Evolutionary conservation across 2,797 vertebrate species (phyloP).

Genomic region (Botia almorhae): DNA sequence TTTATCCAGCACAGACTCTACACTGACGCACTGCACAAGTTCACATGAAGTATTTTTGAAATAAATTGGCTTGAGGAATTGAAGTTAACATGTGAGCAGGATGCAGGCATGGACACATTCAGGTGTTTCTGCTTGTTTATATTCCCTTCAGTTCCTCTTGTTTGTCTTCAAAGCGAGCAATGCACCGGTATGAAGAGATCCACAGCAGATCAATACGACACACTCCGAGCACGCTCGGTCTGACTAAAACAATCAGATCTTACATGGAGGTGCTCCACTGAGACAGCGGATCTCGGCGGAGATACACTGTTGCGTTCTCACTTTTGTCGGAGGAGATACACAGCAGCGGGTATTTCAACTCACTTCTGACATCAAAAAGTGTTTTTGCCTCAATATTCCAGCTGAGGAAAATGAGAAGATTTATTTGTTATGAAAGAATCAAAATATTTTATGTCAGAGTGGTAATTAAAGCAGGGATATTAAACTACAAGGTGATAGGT

Average conservation of each 20-base stretch:
- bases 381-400: slow-evolving; percentile 54
- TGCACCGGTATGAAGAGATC: slow-evolving; percentile 31
- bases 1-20: slow-evolving; percentile 11
- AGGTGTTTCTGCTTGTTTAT: slow-evolving; percentile 36
- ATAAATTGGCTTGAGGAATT: neutral
- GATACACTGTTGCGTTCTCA: neutral
- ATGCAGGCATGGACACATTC: slow-evolving; percentile 70
- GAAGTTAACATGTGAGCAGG: slow-evolving; percentile 3
- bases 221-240: slow-evolving; percentile 37
- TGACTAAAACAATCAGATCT: slow-evolving; percentile 44
- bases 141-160: slow-evolving; percentile 33
- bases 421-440: slow-evolving; percentile 74
- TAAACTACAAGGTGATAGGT: too few relatives aligned
- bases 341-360: neutral
- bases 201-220: slow-evolving; percentile 30
- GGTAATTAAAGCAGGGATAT: neutral
- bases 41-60: neutral
- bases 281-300: slow-evolving; percentile 26
- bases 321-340: slow-evolving; percentile 13
- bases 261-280: slow-evolving; percentile 33
- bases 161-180: slow-evolving; percentile 27
- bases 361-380: neutral
- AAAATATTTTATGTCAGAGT: slow-evolving; percentile 70
- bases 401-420: slow-evolving; percentile 71
- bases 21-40: neutral